Base-by-base conservation (phyloP, 1,140 invertebrate species). In the Drosophila suzukii region DNA sequence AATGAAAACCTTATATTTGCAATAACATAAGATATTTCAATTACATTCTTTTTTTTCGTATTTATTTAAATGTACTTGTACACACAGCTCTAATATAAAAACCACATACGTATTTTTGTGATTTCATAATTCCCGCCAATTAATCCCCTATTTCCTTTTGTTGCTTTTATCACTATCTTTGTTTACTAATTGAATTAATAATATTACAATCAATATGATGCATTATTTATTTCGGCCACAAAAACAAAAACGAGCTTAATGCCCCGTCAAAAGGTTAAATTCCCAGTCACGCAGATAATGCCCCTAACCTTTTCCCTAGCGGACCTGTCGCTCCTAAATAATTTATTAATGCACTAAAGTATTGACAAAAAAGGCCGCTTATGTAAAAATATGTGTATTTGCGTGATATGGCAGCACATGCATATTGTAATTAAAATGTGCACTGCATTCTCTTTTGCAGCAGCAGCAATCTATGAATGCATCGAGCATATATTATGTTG, bases 131-230 rank as follows among this genome's bases (percentile, higher is more conserved):
- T 24, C 39, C 70, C 12, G 10, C 36, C 27, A 58, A 57, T 67
- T 66, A 85, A 81, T 86, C 51, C 63, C 72, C 34, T 43, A 65
- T 71, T 75, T 78, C 57, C 56, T 54, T 36, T 50, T 43, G 10
- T 46, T 38, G 50, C 49, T 66, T 70, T 76, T 55, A 36, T 38
- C n/a, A 44, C 62, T 67, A 46, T 46, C 38, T 51, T 46, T 56
- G 54, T 53, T 67, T 67, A 32, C 72, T 80, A 83, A 83, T 84
- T 83, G 73, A 83, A 84, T 83, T 84, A 83, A 84, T 80, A 80
- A 84, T 55, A 75, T 67, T 59, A 68, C 49, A 70, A 53, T 56
- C 60, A 81, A 78, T 68, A 50, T 61, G 51, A 38, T 75, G 55
- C 27, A 81, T 78, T 68, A 82, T 82, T 73, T 43, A 62, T 24